A percentile compares a stretch with the other conserved stretches of the same genome.
These are phyloP conservation scores for Volucella bombylans DNA, from an alignment of 2,888 invertebrate species.

Conservation along the genomic window DNA sequence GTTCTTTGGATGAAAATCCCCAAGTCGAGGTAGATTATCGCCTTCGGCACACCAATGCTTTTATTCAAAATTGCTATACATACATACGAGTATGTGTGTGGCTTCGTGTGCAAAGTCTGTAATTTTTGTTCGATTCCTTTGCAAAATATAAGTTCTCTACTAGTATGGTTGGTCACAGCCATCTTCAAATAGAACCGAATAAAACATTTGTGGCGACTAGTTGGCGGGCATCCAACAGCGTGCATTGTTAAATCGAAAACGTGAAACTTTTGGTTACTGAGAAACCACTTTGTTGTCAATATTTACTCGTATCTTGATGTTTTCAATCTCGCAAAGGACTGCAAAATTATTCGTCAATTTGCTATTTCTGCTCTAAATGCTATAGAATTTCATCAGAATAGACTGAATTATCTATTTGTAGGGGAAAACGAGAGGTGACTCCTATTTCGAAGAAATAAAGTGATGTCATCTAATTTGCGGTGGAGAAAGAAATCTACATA, in stretches of 20 bases:
- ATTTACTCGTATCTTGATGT: background rate
- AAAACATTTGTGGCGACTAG: constrained; percentile 32
- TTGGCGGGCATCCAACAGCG: constrained; percentile 54
- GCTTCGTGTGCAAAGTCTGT: no score
- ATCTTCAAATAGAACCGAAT: background rate
- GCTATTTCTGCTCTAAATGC: background rate
- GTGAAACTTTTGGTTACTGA: no score
- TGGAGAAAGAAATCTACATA: background rate
- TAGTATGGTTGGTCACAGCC: background rate
- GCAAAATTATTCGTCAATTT: background rate
- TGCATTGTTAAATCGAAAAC: constrained; percentile 21
- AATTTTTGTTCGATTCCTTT: no score
- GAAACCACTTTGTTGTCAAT: no score
- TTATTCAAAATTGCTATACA: no score
- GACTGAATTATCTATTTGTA: background rate
- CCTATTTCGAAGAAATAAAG: constrained; percentile 14
- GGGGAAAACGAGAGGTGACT: constrained; percentile 1
- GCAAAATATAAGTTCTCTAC: no score
- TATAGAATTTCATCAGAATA: constrained; percentile 12
- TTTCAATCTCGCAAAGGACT: constrained; percentile 4
- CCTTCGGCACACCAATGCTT: no score
- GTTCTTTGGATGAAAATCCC: constrained; percentile 9
- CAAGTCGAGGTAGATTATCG: constrained; percentile 18
- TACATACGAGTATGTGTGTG: no score
- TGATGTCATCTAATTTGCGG: constrained; percentile 27